Base-by-base conservation (phyloP, 2,797 vertebrate species). In the Chelmon rostratus region DNA sequence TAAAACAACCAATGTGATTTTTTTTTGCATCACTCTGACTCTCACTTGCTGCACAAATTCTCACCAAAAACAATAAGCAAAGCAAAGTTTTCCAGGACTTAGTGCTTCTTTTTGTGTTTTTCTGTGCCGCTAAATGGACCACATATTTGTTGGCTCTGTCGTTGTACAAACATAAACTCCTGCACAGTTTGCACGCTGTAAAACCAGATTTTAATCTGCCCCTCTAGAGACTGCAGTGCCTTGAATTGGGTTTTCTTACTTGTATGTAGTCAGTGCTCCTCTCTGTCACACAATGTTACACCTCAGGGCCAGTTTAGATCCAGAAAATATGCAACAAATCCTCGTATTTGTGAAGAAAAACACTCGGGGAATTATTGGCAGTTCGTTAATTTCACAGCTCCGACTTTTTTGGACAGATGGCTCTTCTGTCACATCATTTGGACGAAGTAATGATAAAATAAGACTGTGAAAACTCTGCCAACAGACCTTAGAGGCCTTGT, bases 361-460 rank as follows among this genome's bases (percentile, higher is more conserved):
- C 66, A 21, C 47, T 53, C 28, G 13, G 37, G 49, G 42, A 72
- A 19, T 1, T 78, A 5, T 67, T 87, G 68, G 80, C 80, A 59
- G 66, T 62, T 74, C 54, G 13, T 69, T 75, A 4, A 25, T 56
- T 80, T 67, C 31, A 23, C 54, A 68, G 56, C 73, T 49, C 57
- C 38, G 53, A 68, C 40, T 58, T 73, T 37, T 68, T 47, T 47
- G 79, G 79, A 88, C 90, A 87, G 87, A 87, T 87, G 90, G 84
- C 68, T 58, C 63, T 53, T 79, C 78, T 69, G 72, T 68, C 83
- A 53, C 82, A 76, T 82, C 23, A 28, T 82, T 84, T 84, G 77
- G 69, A 79, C 44, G 42, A 71, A 84, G 23, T 0, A 47, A 42
- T 69, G 16, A 50, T 83, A 72, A 73, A 57, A 57, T 42, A 31